Base-by-base conservation (phyloP, 2,888 invertebrate genomes). In the Idaea dimidiata region DNA sequence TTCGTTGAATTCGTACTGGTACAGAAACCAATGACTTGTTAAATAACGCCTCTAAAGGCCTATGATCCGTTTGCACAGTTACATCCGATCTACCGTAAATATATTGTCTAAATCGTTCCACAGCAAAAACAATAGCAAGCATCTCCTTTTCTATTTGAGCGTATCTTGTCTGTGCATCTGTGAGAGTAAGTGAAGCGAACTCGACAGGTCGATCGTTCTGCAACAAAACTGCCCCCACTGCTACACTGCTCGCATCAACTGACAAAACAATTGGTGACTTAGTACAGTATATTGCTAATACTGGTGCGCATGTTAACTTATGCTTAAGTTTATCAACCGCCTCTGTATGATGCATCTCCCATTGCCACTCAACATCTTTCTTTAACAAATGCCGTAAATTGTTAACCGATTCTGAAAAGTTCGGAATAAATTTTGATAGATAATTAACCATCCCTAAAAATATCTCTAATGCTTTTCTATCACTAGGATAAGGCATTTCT, bases 91-190 rank as follows among this genome's bases (percentile, higher is more conserved):
- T 31, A 10, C 68, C 68, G 57, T 62, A 62, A 16, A 62, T 59
- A 16, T 58, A 64, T 73, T 74, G 17, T 71, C 76, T 64, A 62
- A 74, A 7, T 72, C 72, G 8, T 76, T 65, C 16, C 73, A 72
- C n/a, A n/a, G n/a, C n/a, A n/a, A n/a, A n/a, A n/a, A n/a, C n/a
- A n/a, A n/a, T n/a, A n/a, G n/a, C n/a, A 6, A 76, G 54, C 53
- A 75, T 62, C 65, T 79, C 75, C 64, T 78, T 77, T 65, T 78
- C 75, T 7, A 77, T 66, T 56, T 74, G 72, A 59, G 65, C 68
- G 58, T 75, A 76, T 54, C 68, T 63, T 65, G 71, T 53, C 57
- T 69, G 64, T 24, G 69, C 62, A 0, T 8, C 3, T n/a, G n/a
- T n/a, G n/a, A n/a, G n/a, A n/a, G n/a, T n/a, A n/a, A n/a, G n/a